phyloP scores from a whole-genome alignment of 1,140 invertebrate genomes.

The Diachasma alloeum region DNA sequence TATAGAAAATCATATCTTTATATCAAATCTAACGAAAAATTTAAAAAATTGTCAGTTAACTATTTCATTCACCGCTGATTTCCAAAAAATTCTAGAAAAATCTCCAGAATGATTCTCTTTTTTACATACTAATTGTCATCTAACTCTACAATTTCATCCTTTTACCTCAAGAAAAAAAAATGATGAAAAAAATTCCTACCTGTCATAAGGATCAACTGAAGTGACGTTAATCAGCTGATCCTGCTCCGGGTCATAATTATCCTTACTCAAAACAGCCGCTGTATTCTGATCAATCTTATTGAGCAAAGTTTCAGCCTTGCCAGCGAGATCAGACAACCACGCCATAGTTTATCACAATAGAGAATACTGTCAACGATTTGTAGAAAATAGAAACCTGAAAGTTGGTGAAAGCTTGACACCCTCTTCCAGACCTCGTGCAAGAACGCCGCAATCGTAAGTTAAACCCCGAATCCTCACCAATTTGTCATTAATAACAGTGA shows the following conservation, averaged over 20 bases:
- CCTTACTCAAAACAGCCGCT: slow-evolving; percentile 73
- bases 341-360: slow-evolving; percentile 69
- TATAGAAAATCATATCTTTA: too few species aligned
- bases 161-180: neutral
- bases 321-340: slow-evolving; percentile 84
- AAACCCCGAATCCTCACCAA: neutral
- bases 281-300: slow-evolving; percentile 88
- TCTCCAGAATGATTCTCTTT: too few species aligned
- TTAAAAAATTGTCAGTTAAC: too few species aligned
- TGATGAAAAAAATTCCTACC: slow-evolving; percentile 31
- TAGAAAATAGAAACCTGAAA: neutral
- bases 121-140: too few species aligned
- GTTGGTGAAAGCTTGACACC: neutral
- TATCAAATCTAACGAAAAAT: too few species aligned
- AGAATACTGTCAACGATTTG: neutral
- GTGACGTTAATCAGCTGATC: slow-evolving; percentile 51
- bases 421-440: too few species aligned
- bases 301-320: slow-evolving; percentile 83
- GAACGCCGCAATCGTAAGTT: neutral
- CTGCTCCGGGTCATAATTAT: slow-evolving; percentile 45
- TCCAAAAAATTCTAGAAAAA: too few species aligned
- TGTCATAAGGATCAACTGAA: slow-evolving; percentile 44
- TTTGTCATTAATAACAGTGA: neutral
- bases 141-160: too few species aligned
- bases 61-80: too few species aligned